These are phyloP conservation scores for Heliconius nattereri DNA, from an alignment of 1,140 invertebrate genomes.

Conservation along the genomic window DNA sequence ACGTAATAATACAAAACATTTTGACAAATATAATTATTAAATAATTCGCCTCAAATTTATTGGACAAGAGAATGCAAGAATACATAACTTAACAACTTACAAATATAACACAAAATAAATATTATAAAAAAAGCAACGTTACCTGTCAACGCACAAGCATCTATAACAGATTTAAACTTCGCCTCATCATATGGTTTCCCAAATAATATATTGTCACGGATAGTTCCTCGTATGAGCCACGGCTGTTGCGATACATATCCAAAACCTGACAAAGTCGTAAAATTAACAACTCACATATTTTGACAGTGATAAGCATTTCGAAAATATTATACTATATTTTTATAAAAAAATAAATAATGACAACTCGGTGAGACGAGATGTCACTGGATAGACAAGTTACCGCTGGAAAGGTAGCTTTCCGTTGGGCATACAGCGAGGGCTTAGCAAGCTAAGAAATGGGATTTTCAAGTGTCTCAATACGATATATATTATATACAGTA, in stretches of 20 bases:
- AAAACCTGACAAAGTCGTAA: slow-evolving; percentile 83
- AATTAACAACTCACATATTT: neutral
- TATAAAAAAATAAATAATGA: too few relatives aligned
- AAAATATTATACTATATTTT: too few relatives aligned
- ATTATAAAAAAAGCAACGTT: slow-evolving; percentile 53
- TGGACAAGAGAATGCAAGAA: neutral
- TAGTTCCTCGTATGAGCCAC: slow-evolving; percentile 95
- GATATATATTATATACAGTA: neutral
- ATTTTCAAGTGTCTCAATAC: too few relatives aligned
- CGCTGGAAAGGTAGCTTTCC: neutral
- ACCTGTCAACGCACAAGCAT: slow-evolving; percentile 91
- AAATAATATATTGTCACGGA: slow-evolving; percentile 96
- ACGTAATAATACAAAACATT: too few relatives aligned
- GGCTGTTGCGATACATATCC: slow-evolving; percentile 94
- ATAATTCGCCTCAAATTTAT: too few relatives aligned
- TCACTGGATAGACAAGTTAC: too few relatives aligned
- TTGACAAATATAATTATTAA: too few relatives aligned
- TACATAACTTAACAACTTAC: neutral
- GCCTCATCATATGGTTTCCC: slow-evolving; percentile 89
- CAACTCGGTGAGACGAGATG: too few relatives aligned
- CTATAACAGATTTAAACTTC: slow-evolving; percentile 89
- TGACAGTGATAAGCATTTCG: too few relatives aligned
- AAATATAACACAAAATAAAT: too few relatives aligned
- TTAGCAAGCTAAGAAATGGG: too few relatives aligned
- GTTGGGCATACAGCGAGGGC: neutral